A percentile compares a stretch with the other conserved stretches of the same genome.
Evolutionary conservation across 2,113 vertebrate genomes (phyloP).

Genomic region (Solenodon paradoxus): DNA sequence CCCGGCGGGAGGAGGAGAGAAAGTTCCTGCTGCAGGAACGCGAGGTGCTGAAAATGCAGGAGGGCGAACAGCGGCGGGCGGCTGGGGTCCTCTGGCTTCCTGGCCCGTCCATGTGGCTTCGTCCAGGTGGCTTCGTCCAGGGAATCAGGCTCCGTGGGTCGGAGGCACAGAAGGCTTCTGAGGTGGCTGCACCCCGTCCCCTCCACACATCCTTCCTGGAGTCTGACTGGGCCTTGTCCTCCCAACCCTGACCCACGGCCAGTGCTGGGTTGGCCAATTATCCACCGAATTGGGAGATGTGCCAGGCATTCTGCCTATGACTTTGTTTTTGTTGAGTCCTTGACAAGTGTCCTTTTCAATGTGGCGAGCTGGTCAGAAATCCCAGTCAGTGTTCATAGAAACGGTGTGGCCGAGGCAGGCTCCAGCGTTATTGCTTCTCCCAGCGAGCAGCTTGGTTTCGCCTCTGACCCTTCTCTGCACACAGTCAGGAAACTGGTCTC

Average conservation of each 20-base stretch:
- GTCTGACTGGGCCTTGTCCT: too few relatives aligned
- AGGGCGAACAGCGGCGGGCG: rapidly evolving
- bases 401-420: rapidly evolving
- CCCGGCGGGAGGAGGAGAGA: too few relatives aligned
- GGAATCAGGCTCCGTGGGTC: neutral
- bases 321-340: neutral
- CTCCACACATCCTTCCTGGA: too few relatives aligned
- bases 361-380: neutral
- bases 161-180: rapidly evolving
- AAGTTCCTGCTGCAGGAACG: neutral
- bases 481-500: neutral
- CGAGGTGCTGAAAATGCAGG: neutral
- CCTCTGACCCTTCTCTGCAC: neutral
- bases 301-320: neutral
- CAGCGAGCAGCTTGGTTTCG: neutral
- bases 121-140: neutral
- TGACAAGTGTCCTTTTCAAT: neutral
- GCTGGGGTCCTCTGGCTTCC: rapidly evolving
- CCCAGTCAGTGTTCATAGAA: neutral
- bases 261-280: neutral
- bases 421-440: neutral
- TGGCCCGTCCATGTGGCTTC: too few relatives aligned
- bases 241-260: neutral
- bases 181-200: rapidly evolving
- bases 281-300: rapidly evolving